Evolutionary conservation across 2,113 vertebrate species (phyloP), one percentile per base, ranked within the genome.

Genomic region (Furnarius figulus): DNA sequence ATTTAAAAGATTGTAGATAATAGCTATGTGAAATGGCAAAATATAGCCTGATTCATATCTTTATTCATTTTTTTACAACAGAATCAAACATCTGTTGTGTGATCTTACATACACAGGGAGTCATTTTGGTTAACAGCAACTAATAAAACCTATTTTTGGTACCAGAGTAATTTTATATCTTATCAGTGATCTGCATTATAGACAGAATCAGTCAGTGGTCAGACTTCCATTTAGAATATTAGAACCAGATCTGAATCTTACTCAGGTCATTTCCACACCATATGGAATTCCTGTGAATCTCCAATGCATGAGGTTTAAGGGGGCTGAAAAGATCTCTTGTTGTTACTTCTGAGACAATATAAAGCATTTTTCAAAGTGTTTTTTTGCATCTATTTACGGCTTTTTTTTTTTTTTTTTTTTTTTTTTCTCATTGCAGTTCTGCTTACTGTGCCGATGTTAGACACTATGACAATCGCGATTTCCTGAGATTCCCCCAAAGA

Each of bases 401-500:
- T 87, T 25, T 93, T 77, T 89, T 87, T 18, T 40, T 10, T 47
- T 14, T 47, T 68, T 68, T 76, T 19, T 25, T n/a, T n/a, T 47
- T 17, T 47, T 68, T 68, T 76, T 18, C 24, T 46, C 15, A 78
- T 50, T 95, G 56, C 97, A 99, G 99, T 65, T 98, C 99, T 33
- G 98, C 99, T 19, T 97, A 99, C 52, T 93, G 98, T 75, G 97
- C 46, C 3, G 98, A 98, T 47, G 97, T 98, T 23, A 98, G 97
- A 93, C 99, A 99, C 79, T 99, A 99, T 50, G 99, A 99, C 93
- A 98, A 98, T 47, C 98, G 99, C 30, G 99, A 99, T 82, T 97
- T 99, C 77, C 89, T 99, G 91, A 97, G 99, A 95, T 99, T 99
- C 90, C 98, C 99, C 7, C 99, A 99, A 95, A 98, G 99, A 90